Evolutionary conservation across 2,888 invertebrate genomes (phyloP).

Genomic region (Maniola hyperantus): DNA sequence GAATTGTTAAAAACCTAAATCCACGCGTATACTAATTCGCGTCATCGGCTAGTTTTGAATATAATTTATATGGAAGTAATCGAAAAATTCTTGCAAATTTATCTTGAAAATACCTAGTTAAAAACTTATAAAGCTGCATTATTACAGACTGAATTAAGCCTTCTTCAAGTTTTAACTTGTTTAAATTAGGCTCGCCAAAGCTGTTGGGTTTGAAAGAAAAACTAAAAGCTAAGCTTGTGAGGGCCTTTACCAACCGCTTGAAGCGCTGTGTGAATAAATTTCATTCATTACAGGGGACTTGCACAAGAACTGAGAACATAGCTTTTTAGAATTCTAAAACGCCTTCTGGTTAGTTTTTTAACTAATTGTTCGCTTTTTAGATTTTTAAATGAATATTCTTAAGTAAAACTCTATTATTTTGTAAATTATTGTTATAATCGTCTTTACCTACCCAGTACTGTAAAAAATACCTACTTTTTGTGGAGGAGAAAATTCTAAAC

Average conservation of each 20-base stretch:
- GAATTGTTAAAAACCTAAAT: too few relatives aligned
- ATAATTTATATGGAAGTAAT: too few relatives aligned
- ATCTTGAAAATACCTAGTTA: too few relatives aligned
- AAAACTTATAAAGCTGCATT: too few relatives aligned
- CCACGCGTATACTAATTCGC: too few relatives aligned
- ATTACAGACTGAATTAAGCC: background rate
- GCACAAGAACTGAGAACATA: constrained; percentile 25
- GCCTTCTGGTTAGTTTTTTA: constrained; percentile 2
- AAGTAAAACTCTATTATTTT: too few relatives aligned
- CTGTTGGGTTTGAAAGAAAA: constrained; percentile 28
- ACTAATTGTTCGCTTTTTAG: constrained; percentile 7
- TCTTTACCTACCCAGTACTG: too few relatives aligned
- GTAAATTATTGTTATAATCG: too few relatives aligned
- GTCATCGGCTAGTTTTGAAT: too few relatives aligned
- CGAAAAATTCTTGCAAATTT: too few relatives aligned
- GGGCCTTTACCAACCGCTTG: constrained; percentile 35
- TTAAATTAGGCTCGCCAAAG: constrained; percentile 16
- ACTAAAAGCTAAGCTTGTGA: constrained; percentile 39
- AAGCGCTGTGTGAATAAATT: constrained; percentile 42
- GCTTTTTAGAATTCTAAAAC: constrained; percentile 26
- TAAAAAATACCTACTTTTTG: too few relatives aligned
- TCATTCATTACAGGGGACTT: constrained; percentile 36
- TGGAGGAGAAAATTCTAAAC: too few relatives aligned
- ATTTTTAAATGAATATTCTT: constrained; percentile 5
- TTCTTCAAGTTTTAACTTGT: background rate